Percentiles rank a stretch among this genome's conserved stretches.
phyloP scores from a whole-genome alignment of 2,888 invertebrate genomes.

The Ochropleura plecta region DNA sequence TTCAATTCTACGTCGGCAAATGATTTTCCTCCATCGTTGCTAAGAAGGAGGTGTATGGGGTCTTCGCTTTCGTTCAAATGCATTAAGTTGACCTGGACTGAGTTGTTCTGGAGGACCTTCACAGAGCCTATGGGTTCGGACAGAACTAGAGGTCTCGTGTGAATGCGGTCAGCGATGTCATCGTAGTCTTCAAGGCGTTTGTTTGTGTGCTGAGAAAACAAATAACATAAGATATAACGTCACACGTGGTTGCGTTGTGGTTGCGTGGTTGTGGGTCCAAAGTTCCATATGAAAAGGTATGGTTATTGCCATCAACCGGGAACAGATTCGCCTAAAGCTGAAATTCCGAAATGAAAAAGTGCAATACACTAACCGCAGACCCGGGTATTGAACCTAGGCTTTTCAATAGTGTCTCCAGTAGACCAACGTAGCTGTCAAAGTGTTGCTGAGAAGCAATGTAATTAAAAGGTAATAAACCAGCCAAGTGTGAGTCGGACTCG shows the following conservation, averaged over 20 bases:
- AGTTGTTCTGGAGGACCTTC: conserved; percentile 86
- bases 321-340: not conserved
- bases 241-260: not conserved
- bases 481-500: too few relatives aligned
- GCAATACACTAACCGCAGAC: not conserved
- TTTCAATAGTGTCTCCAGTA: not conserved
- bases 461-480: not conserved
- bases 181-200: conserved; percentile 71
- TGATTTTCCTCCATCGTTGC: conserved; percentile 82
- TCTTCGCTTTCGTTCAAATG: conserved; percentile 81
- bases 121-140: conserved; percentile 86
- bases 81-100: conserved; percentile 86
- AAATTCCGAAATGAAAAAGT: not conserved
- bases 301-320: not conserved
- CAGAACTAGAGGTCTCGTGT: conserved; percentile 76
- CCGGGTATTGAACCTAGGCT: not conserved
- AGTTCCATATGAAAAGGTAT: not conserved
- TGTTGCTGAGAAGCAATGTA: not conserved
- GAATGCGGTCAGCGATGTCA: conserved; percentile 49
- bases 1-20: conserved; percentile 83
- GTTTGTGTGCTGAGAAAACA: conserved; percentile 54
- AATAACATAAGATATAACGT: not conserved
- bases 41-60: conserved; percentile 84
- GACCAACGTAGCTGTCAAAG: not conserved
- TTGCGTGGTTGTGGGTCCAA: too few relatives aligned